Conservation (phyloP, 92 coral and sea anemone genomes). For the Porites cylindrica region DNA sequence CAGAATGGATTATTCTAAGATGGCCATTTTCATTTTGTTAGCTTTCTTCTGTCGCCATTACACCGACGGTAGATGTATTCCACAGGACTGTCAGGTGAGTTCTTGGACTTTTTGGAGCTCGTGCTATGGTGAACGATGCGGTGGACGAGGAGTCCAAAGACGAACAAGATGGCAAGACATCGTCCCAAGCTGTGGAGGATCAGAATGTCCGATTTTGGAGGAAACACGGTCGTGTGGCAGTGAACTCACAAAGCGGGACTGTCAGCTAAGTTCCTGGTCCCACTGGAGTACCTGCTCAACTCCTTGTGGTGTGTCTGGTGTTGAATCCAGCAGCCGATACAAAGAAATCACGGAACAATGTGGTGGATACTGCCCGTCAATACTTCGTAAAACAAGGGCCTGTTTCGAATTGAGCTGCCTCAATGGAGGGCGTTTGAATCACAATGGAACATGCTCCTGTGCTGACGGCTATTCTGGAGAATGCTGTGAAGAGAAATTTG, state of each 20-base stretch:
- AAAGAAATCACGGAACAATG: too few relatives aligned
- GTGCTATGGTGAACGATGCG: not conserved
- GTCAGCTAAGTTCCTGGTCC: slow-evolving; percentile 25
- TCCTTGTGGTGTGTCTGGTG: not conserved
- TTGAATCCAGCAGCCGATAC: too few relatives aligned
- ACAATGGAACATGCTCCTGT: too few relatives aligned
- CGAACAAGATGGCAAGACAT: not conserved
- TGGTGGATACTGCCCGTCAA: too few relatives aligned
- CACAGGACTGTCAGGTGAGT: not conserved
- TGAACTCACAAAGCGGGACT: not conserved
- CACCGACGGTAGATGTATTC: not conserved
- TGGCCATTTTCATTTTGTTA: not conserved
- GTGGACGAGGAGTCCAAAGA: not conserved
- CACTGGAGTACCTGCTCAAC: slow-evolving; percentile 21
- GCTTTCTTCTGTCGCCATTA: not conserved
- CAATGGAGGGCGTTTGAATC: too few relatives aligned
- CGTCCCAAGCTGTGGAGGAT: not conserved
- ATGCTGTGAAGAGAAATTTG: too few relatives aligned
- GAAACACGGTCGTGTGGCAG: slow-evolving; percentile 5
- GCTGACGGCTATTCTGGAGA: too few relatives aligned
- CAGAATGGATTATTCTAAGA: too few relatives aligned
- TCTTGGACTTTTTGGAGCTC: slow-evolving; percentile 24
- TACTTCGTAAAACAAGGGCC: too few relatives aligned
- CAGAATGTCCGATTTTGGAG: not conserved
- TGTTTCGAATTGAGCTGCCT: too few relatives aligned